Evolutionary conservation across 2,113 vertebrate genomes (phyloP), one percentile per base, ranked within the genome.

Genomic region (Aspiorhynchus laticeps): DNA sequence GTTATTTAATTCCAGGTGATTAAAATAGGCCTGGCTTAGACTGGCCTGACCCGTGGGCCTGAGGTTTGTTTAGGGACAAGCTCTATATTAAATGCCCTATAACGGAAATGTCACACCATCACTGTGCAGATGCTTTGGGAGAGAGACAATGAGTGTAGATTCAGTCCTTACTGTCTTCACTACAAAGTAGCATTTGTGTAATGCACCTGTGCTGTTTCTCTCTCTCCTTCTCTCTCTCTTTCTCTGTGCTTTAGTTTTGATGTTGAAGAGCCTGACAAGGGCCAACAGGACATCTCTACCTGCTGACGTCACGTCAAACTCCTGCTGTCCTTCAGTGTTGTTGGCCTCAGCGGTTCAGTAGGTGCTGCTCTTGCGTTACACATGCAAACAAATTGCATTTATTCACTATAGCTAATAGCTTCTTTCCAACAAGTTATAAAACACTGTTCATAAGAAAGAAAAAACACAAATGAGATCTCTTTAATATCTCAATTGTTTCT

Each of bases 1-100:
- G 89, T 94, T 95, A 94, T 95, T 95, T 95, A 94, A 95, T 95
- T 95, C 91, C 93, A 93, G 93, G 93, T 95, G 95, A 95, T 95
- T 95, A 93, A 95, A 95, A 94, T 93, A 93, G 94, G 94, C 91
- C 93, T 93, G 91, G 93, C 92, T 94, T 92, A 91, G 91, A 93
- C 93, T 91, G 92, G 92, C 92, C 91, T 92, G 87, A 86, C 91
- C 91, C 26, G 92, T 88, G 88, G 51, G 90, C 90, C 90, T 14
- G 46, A 46, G 86, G 90, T 94, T 95, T 94, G 94, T 95, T 95
- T 92, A 93, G 93, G 94, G 88, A 80, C 51, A 28, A 71, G 93
- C 92, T 90, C 90, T 80, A 93, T 93, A 95, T 95, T 95, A 95
- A 93, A 95, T 92, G 93, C 89, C 88, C 92, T 92, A 92, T 95